Evolutionary conservation across 1,140 invertebrate species (phyloP), one percentile per base, ranked within the genome.

Genomic region (Dryas iulia): DNA sequence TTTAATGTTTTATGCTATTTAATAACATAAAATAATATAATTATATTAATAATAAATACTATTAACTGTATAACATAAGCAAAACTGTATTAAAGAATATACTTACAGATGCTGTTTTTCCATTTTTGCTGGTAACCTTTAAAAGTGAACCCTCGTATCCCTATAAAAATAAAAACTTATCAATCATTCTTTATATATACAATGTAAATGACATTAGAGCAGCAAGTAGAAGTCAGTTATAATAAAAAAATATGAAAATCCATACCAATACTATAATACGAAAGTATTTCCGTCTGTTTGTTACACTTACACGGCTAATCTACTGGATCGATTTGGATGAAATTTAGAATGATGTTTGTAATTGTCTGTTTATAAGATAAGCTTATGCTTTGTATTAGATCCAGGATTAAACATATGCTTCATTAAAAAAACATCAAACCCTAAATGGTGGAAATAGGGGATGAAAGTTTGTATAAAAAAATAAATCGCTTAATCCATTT

Each of bases 71-170:
- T 33, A 35, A 12, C n/a, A 33, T 3, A 12, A 33, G n/a, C n/a
- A 33, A 33, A 33, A 33, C n/a, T 33, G 12, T n/a, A 58, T 59
- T 66, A 57, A 33, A n/a, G n/a, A 54, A 73, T 28, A 60, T 68
- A 89, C 97, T 98, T 94, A 99, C 98, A 93, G 99, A 99, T 76
- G 98, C 98, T 81, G 98, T 98, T 95, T 99, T 99, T 78, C 99
- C 99, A 95, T 99, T 99, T 96, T 99, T 99, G 94, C 98, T 99
- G 71, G 99, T 99, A 82, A 99, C 98, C 95, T 99, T 99, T 82
- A 99, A 94, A 81, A 99, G 94, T 70, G 98, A 99, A 81, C 98
- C 97, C 94, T 99, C 99, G 90, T 99, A 99, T 71, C 98, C 99
- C 97, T 99, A 94, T 28, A 94, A 88, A 87, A 82, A 83, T 92